Evolutionary conservation across 2,113 vertebrate species (phyloP), one percentile per base, ranked within the genome.

Genomic region (Paracanthobrama guichenoti): DNA sequence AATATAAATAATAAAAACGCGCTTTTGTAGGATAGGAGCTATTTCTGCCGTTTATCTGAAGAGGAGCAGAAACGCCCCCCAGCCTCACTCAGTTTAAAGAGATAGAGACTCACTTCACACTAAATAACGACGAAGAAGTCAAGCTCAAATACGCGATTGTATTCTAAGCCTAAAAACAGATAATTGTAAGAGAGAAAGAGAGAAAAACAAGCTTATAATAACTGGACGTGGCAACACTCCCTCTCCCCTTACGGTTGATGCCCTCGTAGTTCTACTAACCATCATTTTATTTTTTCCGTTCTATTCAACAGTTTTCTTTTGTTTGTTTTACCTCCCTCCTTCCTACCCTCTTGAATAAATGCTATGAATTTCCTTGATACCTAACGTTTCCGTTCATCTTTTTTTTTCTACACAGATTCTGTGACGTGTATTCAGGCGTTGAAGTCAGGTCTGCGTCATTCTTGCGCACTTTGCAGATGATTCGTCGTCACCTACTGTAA

Each of bases 391-490:
- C 92, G 90, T 87, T 88, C 78, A 62, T 69, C 60, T 85, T 85
- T 87, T 85, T 35, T 83, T 85, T 79, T 62, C 75, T 62, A 60
- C 35, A 76, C 88, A 79, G 84, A 83, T 83, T 85, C 88, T 84
- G 91, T 95, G 94, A 95, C 92, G 94, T 87, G 60, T 90, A 69
- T 82, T 87, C 89, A 82, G 73, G 79, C 86, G 67, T 81, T 93
- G 91, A 94, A 90, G 92, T 93, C 92, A 91, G 85, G 83, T 85
- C 85, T 93, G 93, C 94, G 93, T 94, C 94, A 94, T 86, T 91
- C 91, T 92, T 94, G 93, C 93, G 93, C 94, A 95, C 91, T 91
- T 93, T 93, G 93, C 93, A 90, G 93, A 93, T 91, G 89, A 92
- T 91, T 87, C 90, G 92, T 91, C 92, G 90, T 92, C 91, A 91